Conservation (phyloP, 2,113 vertebrate species). For the Nansenia antarctica region DNA sequence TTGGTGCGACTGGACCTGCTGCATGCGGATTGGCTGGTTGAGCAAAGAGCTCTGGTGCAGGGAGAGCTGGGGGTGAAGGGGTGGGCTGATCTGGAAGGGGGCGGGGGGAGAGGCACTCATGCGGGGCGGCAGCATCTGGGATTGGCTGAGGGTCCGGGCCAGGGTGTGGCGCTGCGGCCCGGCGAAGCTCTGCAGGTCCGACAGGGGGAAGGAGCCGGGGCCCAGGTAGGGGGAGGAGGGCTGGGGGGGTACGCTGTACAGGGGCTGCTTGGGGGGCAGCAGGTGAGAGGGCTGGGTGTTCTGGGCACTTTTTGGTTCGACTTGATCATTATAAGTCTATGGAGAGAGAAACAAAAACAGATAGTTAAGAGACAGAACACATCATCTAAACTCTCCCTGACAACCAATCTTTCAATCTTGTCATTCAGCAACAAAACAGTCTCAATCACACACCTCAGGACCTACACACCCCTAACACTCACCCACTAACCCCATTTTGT, state of each 20-base stretch:
- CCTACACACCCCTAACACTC: too few relatives aligned
- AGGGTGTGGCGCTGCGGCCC: conserved; percentile 84
- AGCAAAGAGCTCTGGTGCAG: conserved; percentile 93
- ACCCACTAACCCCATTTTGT: neutral
- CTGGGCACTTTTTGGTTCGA: conserved; percentile 87
- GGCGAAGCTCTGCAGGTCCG: conserved; percentile 91
- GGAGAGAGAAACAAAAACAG: conserved; percentile 30
- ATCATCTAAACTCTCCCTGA: too few relatives aligned
- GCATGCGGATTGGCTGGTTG: conserved; percentile 94
- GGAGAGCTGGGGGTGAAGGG: conserved; percentile 89
- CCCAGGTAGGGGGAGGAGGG: conserved; percentile 88
- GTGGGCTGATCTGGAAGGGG: conserved; percentile 93
- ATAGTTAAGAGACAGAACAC: too few relatives aligned
- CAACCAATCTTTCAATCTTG: too few relatives aligned
- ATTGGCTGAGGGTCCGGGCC: conserved; percentile 83
- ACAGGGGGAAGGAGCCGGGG: conserved; percentile 89
- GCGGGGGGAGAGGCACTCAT: conserved; percentile 92
- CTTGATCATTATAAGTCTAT: conserved; percentile 90
- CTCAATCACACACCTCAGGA: too few relatives aligned
- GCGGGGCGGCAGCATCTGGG: conserved; percentile 89
- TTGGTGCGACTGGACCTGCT: conserved; percentile 89
- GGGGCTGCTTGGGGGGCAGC: conserved; percentile 89
- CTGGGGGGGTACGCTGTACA: conserved; percentile 90
- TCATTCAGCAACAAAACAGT: too few relatives aligned
- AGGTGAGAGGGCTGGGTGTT: conserved; percentile 88